A percentile compares a stretch with the other conserved stretches of the same genome.
These are phyloP conservation scores for Patiria pectinifera DNA, from an alignment of 53 echinoderm and acorn worm species.

Conservation along the genomic window DNA sequence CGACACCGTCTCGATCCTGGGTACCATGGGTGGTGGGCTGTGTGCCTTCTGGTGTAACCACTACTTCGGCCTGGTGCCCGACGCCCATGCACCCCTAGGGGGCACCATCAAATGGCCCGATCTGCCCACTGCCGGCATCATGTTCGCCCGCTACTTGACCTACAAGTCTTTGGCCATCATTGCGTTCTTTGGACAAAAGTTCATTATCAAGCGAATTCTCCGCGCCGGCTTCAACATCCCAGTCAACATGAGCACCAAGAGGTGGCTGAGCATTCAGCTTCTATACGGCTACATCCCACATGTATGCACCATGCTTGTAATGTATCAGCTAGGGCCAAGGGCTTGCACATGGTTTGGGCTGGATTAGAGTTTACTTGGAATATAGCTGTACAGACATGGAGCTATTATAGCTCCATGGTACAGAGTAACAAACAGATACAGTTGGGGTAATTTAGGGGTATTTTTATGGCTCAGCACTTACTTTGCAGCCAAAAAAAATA, in stretches of 20 bases:
- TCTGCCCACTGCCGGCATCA: conserved; percentile 51
- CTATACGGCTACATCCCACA: conserved; percentile 76
- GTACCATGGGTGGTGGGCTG: conserved; percentile 67
- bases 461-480: too few relatives aligned
- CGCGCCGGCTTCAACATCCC: conserved; percentile 59
- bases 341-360: conserved; percentile 34
- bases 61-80: conserved; percentile 59
- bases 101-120: conserved; percentile 67
- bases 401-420: too few relatives aligned
- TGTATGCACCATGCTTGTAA: conserved; percentile 25
- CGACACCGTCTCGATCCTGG: conserved; percentile 85
- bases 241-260: conserved; percentile 72
- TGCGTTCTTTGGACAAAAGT: conserved; percentile 63
- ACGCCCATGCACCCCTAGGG: conserved; percentile 50
- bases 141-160: conserved; percentile 64
- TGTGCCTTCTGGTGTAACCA: conserved; percentile 75
- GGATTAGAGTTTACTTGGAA: background rate
- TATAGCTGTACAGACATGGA: background rate
- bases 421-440: background rate
- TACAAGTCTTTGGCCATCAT: conserved; percentile 60
- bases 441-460: too few relatives aligned
- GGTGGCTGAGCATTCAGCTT: conserved; percentile 67
- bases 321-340: conserved; percentile 28
- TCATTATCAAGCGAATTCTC: conserved; percentile 57
- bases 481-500: too few relatives aligned